phyloP scores from a whole-genome alignment of 2,888 invertebrate genomes.

The Drosophila kuntzei region DNA sequence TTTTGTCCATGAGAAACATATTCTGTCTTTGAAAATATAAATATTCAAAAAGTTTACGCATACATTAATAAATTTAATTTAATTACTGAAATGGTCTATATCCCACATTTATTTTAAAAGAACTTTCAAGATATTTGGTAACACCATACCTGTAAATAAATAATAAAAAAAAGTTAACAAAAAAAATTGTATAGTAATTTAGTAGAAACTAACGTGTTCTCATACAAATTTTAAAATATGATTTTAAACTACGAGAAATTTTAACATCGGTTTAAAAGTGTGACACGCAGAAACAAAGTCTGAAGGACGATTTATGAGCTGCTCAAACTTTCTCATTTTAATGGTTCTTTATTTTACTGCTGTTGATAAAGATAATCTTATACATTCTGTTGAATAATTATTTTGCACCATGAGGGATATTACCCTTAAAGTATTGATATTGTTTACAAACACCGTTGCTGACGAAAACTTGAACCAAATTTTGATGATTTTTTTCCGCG shows the following conservation, averaged over 20 bases:
- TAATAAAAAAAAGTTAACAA: conserved; percentile 1
- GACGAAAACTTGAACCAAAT: background rate
- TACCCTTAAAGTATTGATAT: too few species aligned
- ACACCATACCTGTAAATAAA: conserved; percentile 51
- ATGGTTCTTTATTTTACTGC: too few species aligned
- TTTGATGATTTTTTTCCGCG: background rate
- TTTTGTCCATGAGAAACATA: too few species aligned
- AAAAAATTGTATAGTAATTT: background rate
- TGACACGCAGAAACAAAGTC: background rate
- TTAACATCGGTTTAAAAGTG: background rate
- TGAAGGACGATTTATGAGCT: background rate
- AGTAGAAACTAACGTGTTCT: background rate
- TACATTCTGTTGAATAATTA: too few species aligned
- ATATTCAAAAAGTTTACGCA: background rate
- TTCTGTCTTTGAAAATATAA: too few species aligned
- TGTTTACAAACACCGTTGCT: too few species aligned
- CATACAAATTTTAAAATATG: background rate
- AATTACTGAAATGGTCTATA: too few species aligned
- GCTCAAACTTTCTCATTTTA: too few species aligned
- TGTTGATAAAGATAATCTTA: too few species aligned
- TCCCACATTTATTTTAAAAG: background rate
- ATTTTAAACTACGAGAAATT: background rate
- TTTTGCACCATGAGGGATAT: too few species aligned
- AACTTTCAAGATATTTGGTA: background rate
- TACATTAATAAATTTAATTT: too few species aligned